These are phyloP conservation scores for Kobus ellipsiprymnus DNA, from an alignment of 2,113 vertebrate species.

Conservation along the genomic window DNA sequence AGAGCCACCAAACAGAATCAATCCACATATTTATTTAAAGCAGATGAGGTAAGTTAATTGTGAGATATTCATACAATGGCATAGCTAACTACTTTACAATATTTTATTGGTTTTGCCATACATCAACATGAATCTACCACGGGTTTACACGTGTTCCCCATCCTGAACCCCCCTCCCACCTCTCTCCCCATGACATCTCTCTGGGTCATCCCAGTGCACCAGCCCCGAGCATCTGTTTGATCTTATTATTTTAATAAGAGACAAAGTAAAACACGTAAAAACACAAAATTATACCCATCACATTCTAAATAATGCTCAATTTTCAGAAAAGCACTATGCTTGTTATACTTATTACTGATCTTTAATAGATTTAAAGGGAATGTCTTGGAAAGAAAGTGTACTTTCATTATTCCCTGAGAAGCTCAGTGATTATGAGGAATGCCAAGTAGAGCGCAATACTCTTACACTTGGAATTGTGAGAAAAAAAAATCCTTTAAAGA, in stretches of 20 bases:
- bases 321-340: not conserved
- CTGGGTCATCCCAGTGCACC: no score
- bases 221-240: not conserved
- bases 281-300: not conserved
- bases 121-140: no score
- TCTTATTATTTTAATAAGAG: not conserved
- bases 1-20: not conserved
- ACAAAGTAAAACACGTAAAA: not conserved
- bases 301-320: not conserved
- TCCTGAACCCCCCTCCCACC: no score
- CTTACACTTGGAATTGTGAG: constrained; percentile 6
- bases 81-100: not conserved
- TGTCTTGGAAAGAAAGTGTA: not conserved
- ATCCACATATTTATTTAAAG: not conserved
- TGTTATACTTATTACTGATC: not conserved
- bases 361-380: constrained; percentile 44
- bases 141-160: no score
- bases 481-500: constrained; percentile 24
- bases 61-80: not conserved
- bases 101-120: no score
- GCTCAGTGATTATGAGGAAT: constrained; percentile 33
- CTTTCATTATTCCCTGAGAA: constrained; percentile 4
- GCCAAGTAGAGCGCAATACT: constrained; percentile 19
- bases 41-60: not conserved
- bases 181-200: no score